A percentile compares a stretch with the other conserved stretches of the same genome.
Evolutionary conservation across 1,140 invertebrate species (phyloP).

Genomic region (Drosophila nigromelanica): DNA sequence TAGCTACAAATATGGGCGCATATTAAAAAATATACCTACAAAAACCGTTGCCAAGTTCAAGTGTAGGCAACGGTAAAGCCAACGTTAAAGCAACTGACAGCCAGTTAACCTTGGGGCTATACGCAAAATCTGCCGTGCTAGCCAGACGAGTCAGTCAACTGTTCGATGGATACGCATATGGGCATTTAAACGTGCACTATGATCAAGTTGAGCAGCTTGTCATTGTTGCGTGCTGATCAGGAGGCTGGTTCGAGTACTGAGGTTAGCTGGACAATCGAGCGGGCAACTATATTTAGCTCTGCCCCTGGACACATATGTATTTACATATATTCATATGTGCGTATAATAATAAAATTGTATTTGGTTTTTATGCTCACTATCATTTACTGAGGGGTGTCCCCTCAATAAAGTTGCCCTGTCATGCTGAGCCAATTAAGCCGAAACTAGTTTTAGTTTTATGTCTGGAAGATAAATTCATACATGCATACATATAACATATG

Average conservation of each 20-base stretch:
- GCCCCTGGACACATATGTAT: neutral
- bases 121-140: constrained; percentile 68
- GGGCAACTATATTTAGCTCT: constrained; percentile 16
- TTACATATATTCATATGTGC: neutral
- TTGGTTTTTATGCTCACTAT: neutral
- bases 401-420: constrained; percentile 18
- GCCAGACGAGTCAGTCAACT: constrained; percentile 63
- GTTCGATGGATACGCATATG: constrained; percentile 4
- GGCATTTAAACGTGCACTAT: constrained; percentile 8
- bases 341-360: constrained; percentile 1
- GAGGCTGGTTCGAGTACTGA: constrained; percentile 28
- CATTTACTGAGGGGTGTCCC: neutral
- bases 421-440: constrained; percentile 13
- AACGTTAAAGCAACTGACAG: constrained; percentile 18
- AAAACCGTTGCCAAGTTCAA: constrained; percentile 62
- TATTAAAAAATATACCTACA: neutral
- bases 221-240: constrained; percentile 16
- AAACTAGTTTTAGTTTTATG: constrained; percentile 27
- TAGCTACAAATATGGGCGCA: neutral
- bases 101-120: constrained; percentile 59
- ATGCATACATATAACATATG: neutral
- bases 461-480: neutral
- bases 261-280: constrained; percentile 9
- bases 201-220: constrained; percentile 44
- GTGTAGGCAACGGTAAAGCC: constrained; percentile 63